Base-by-base conservation (phyloP, 2,113 vertebrate species). In the Leuciscus idus region DNA sequence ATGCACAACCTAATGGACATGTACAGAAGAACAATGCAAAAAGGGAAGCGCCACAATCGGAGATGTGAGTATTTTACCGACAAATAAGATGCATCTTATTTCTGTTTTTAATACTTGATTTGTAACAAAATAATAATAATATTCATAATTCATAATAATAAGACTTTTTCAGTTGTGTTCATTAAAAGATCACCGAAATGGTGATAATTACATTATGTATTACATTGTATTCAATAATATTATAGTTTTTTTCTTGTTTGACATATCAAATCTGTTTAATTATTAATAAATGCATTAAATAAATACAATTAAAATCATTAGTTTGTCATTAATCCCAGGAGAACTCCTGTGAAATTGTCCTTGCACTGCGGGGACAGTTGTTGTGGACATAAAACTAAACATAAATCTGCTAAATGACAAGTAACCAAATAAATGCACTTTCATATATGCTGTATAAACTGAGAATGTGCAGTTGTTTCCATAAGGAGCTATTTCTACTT, bases 31-130 rank as follows among this genome's bases (percentile, higher is more conserved):
- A 96, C 95, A 90, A 96, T 97, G 96, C 97, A 96, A 93, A 97
- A 97, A 94, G 96, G 95, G 95, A 97, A 97, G 93, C 97, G 97
- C 92, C 96, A 97, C 93, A 96, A 95, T 92, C 96, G 96, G 86
- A 97, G 97, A 98, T 96, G 98, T 99, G 95, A 99, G 97, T 98
- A 97, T 81, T 39, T 21, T 64, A 28, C 61, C 21, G 19, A 30
- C 52, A 13, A 66, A 43, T 26, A 43, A 15, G 21, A 81, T 21
- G 48, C 28, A 76, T n/a, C 23, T 59, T 62, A 55, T 33, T 39
- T 50, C 15, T 46, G 72, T 36, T 46, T 74, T 46, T 74, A 46
- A 59, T 57, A 50, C 3, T 10, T 77, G 43, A 85, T 77, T 52
- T 28, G 4, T 33, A 64, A 64, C 33, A 19, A 17, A 39, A 50